A percentile compares a stretch with the other conserved stretches of the same genome.
phyloP scores from a whole-genome alignment of 2,797 vertebrate genomes.

The Stomatorhinus walkeri region DNA sequence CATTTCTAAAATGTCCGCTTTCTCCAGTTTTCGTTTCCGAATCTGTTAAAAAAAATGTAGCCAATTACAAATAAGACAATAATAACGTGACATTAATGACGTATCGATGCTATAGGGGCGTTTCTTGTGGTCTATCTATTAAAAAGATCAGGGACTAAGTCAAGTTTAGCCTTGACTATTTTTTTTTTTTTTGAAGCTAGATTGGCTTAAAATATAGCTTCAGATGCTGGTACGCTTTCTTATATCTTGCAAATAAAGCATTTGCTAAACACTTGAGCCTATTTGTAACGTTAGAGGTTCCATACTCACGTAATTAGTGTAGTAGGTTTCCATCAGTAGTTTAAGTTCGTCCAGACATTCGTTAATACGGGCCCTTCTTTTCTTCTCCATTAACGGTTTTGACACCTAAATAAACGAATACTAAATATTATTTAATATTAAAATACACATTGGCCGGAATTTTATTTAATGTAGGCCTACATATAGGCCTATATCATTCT shows the following conservation, averaged over 20 bases:
- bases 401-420: slow-evolving; percentile 57
- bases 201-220: not conserved
- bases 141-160: not conserved
- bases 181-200: not conserved
- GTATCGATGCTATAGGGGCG: not conserved
- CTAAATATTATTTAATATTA: not conserved
- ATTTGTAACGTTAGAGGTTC: not conserved
- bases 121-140: not conserved
- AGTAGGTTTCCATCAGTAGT: slow-evolving; percentile 69
- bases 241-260: not conserved
- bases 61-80: not conserved
- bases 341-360: slow-evolving; percentile 77
- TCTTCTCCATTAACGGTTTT: slow-evolving; percentile 87
- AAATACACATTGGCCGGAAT: too few species aligned
- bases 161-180: not conserved
- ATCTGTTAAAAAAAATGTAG: slow-evolving; percentile 54
- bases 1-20: slow-evolving; percentile 81
- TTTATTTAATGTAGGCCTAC: not conserved
- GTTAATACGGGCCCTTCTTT: slow-evolving; percentile 79
- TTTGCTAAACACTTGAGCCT: not conserved
- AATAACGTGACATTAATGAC: not conserved
- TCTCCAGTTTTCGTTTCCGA: slow-evolving; percentile 80
- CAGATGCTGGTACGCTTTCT: not conserved
- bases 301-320: slow-evolving; percentile 69
- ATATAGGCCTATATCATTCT: too few species aligned